Conservation (phyloP, 2,888 invertebrate genomes). For the Agelastica alni region DNA sequence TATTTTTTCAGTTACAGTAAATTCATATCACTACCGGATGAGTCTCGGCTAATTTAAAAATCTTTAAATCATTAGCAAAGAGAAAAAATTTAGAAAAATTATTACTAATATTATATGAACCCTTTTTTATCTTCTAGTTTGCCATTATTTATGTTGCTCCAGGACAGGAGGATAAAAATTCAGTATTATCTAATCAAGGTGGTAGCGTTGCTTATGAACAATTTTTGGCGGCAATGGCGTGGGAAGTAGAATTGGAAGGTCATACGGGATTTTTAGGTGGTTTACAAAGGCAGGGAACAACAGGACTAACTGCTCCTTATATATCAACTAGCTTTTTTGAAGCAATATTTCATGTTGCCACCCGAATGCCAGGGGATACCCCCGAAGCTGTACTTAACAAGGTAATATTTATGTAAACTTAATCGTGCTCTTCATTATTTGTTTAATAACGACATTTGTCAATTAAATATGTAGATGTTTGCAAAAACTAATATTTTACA, state of each 20-base stretch:
- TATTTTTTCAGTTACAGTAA: no score
- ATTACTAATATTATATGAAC: no score
- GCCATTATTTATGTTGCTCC: constrained; percentile 98
- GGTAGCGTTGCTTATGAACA: constrained; percentile 94
- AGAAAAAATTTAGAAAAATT: no score
- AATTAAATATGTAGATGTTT: no score
- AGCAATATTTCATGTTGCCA: constrained; percentile 96
- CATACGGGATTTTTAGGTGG: constrained; percentile 97
- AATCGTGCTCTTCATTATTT: no score
- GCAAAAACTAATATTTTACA: no score
- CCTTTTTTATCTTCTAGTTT: no score
- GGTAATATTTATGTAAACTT: no score
- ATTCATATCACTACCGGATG: no score
- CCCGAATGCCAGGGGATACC: constrained; percentile 91
- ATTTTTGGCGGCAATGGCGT: constrained; percentile 69
- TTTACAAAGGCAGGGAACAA: constrained; percentile 83
- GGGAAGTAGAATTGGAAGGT: constrained; percentile 88
- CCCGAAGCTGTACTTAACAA: constrained; percentile 87
- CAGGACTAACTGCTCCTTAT: constrained; percentile 94
- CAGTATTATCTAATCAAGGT: constrained; percentile 87
- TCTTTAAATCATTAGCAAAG: no score
- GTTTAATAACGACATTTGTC: no score
- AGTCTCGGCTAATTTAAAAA: no score
- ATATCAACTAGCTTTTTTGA: constrained; percentile 92
- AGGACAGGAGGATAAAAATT: constrained; percentile 95